Conservation (phyloP, 1,140 invertebrate species). For the Hermatobates lingyangjiaoensis region DNA sequence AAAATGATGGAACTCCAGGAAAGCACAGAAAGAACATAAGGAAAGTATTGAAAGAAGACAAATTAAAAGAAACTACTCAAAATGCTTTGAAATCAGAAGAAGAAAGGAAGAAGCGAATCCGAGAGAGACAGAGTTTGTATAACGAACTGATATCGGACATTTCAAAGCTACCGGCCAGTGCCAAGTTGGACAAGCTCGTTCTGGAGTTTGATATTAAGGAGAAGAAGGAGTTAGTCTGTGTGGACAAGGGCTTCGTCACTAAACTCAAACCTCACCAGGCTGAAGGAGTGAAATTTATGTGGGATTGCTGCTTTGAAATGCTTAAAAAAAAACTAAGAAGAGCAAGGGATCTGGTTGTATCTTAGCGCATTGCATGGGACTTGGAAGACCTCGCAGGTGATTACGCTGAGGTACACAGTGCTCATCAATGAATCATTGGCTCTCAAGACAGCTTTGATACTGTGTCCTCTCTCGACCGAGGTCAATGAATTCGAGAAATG, state of each 20-base stretch:
- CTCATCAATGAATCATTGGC: slow-evolving; percentile 46
- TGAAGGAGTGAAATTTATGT: slow-evolving; percentile 90
- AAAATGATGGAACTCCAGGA: slow-evolving; percentile 18
- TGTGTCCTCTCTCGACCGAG: slow-evolving; percentile 88
- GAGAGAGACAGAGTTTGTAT: slow-evolving; percentile 65
- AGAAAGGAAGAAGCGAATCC: slow-evolving; percentile 67
- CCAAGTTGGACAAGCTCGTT: slow-evolving; percentile 52
- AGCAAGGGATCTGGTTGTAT: slow-evolving; percentile 69
- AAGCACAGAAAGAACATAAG: slow-evolving; percentile 61
- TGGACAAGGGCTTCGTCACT: slow-evolving; percentile 60
- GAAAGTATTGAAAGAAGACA: slow-evolving; percentile 59
- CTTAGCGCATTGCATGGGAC: slow-evolving; percentile 81
- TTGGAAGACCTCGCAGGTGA: slow-evolving; percentile 60
- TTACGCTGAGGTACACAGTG: slow-evolving; percentile 76
- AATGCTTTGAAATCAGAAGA: slow-evolving; percentile 75
- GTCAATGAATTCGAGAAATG: slow-evolving; percentile 77
- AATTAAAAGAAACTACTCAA: slow-evolving; percentile 60
- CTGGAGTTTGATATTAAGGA: slow-evolving; percentile 70
- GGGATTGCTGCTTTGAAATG: slow-evolving; percentile 84
- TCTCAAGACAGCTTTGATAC: slow-evolving; percentile 61
- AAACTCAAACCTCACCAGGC: slow-evolving; percentile 88
- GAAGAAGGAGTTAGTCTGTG: slow-evolving; percentile 58
- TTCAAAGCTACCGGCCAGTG: too few relatives aligned
- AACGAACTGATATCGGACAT: too few relatives aligned
- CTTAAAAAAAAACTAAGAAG: slow-evolving; percentile 52